phyloP scores from a whole-genome alignment of 2,888 invertebrate species.

The Callyntrura guangdongensis region DNA sequence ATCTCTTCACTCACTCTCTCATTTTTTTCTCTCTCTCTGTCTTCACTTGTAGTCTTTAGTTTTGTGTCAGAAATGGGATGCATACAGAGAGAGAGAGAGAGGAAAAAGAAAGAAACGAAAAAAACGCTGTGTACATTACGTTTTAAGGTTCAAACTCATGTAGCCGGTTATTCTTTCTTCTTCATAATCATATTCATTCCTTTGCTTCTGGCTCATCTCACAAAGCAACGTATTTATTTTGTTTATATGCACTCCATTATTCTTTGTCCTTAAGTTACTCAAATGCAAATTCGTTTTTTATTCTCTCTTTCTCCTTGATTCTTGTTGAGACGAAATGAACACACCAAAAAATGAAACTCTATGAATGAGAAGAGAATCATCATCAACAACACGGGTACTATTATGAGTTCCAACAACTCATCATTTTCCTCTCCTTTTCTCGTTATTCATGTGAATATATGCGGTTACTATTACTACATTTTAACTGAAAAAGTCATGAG shows the following conservation, averaged over 20 bases:
- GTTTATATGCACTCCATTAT: slow-evolving; percentile 78
- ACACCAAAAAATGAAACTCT: slow-evolving; percentile 61
- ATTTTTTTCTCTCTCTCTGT: slow-evolving; percentile 68
- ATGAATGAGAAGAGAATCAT: slow-evolving; percentile 61
- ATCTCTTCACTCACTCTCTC: slow-evolving; percentile 80
- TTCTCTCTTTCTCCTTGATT: too few relatives aligned
- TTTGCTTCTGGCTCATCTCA: slow-evolving; percentile 72
- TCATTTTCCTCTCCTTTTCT: slow-evolving; percentile 45
- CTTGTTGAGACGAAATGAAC: slow-evolving; percentile 14
- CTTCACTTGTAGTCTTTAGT: slow-evolving; percentile 45
- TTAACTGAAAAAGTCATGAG: slow-evolving; percentile 74
- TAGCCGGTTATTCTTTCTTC: slow-evolving; percentile 56
- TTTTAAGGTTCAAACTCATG: slow-evolving; percentile 70
- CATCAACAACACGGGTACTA: slow-evolving; percentile 36
- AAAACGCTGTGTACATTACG: slow-evolving; percentile 49
- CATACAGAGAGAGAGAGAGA: slow-evolving; percentile 62
- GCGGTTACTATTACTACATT: slow-evolving; percentile 62
- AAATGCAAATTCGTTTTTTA: slow-evolving; percentile 67
- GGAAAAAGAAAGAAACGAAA: slow-evolving; percentile 20
- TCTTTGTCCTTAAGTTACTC: slow-evolving; percentile 76
- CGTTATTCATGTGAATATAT: slow-evolving; percentile 20
- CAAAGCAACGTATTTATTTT: slow-evolving; percentile 77
- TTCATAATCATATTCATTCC: slow-evolving; percentile 68
- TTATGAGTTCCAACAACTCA: slow-evolving; percentile 50
- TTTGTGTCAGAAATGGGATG: slow-evolving; percentile 74